Evolutionary conservation across 2,113 vertebrate species (phyloP).

Genomic region (Camarhynchus parvulus): DNA sequence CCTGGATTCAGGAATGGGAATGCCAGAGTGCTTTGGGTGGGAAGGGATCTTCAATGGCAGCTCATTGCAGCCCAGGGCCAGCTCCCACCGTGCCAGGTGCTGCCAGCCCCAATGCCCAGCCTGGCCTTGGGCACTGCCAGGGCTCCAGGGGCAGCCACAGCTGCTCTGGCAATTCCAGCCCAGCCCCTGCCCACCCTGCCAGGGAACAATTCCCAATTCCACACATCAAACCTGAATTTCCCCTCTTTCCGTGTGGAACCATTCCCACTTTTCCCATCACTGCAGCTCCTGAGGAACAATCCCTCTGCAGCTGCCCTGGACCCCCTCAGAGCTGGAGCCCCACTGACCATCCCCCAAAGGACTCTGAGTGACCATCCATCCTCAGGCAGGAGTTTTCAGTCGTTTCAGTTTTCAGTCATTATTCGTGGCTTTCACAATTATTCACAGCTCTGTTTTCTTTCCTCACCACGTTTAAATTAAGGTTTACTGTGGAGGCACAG

Average conservation of each 20-base stretch:
- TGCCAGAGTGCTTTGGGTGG: too few relatives aligned
- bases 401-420: not conserved
- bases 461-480: fast-evolving
- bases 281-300: not conserved
- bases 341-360: not conserved
- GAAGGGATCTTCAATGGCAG: too few relatives aligned
- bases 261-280: not conserved
- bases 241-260: not conserved
- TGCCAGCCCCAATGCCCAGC: not conserved
- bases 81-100: not conserved
- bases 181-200: not conserved
- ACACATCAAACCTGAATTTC: not conserved
- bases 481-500: fast-evolving
- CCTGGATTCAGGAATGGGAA: too few relatives aligned
- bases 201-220: not conserved
- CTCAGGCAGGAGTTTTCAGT: not conserved
- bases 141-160: not conserved
- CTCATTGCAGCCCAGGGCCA: too few relatives aligned
- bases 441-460: not conserved
- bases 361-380: not conserved
- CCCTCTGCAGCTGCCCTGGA: not conserved
- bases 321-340: not conserved
- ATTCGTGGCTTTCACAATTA: not conserved
- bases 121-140: not conserved
- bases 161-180: not conserved